A percentile compares a stretch with the other conserved stretches of the same genome.
These are phyloP conservation scores for Enhydra lutris DNA, from an alignment of 2,113 vertebrate genomes.

Conservation along the genomic window DNA sequence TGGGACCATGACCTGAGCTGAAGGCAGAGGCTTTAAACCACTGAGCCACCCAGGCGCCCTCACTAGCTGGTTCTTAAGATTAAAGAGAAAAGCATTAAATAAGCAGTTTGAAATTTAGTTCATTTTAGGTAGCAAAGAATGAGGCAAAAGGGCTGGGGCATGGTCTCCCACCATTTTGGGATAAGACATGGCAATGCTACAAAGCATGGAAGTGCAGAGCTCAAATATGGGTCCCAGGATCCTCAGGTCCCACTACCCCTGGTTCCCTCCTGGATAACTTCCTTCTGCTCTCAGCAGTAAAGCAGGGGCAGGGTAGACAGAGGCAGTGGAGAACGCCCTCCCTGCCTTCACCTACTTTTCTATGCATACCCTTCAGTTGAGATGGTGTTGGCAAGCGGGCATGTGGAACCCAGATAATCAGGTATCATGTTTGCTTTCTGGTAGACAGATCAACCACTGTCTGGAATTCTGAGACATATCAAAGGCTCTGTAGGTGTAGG, in stretches of 20 bases:
- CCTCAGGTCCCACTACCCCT: background rate
- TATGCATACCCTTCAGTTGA: background rate
- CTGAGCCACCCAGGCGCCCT: no score
- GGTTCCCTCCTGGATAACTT: background rate
- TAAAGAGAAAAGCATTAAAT: background rate
- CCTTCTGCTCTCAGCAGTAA: background rate
- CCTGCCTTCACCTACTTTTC: background rate
- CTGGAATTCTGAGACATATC: conserved; percentile 41
- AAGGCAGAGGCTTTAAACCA: no score
- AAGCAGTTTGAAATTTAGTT: background rate
- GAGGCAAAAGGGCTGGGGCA: background rate
- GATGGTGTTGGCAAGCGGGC: conserved; percentile 17
- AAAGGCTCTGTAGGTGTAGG: background rate
- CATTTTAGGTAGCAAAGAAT: background rate
- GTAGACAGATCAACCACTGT: background rate
- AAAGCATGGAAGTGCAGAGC: background rate
- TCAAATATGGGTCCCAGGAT: background rate
- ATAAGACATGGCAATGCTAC: background rate
- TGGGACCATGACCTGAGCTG: no score
- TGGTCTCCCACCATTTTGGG: background rate
- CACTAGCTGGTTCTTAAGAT: background rate
- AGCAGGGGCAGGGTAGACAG: background rate
- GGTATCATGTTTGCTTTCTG: conserved; percentile 16
- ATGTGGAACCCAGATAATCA: conserved; percentile 40
- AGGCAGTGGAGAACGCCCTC: background rate